Percentiles rank a stretch among this genome's conserved stretches.
phyloP scores from a whole-genome alignment of 37 sponge, comb jelly and placozoan species.

The Spongilla lacustris region DNA sequence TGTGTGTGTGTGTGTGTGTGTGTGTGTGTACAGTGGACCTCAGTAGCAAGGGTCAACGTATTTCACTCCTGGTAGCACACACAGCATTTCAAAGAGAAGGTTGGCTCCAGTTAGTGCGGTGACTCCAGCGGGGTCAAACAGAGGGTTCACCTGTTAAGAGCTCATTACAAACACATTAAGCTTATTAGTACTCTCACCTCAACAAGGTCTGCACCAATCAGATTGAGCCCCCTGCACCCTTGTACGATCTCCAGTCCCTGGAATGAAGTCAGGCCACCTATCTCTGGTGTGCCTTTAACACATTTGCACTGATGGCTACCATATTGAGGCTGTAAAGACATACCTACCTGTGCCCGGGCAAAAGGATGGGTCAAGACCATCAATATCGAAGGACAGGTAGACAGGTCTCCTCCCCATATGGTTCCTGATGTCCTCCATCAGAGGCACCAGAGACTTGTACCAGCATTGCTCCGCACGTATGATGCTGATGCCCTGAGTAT shows the following conservation, averaged over 20 bases:
- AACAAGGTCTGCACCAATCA: conserved; percentile 78
- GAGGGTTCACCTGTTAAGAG: conserved; percentile 66
- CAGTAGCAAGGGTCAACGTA: conserved; percentile 7
- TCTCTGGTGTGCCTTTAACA: conserved; percentile 73
- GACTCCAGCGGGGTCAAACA: conserved; percentile 56
- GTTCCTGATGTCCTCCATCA: conserved; percentile 56
- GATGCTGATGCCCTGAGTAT: conserved; percentile 40
- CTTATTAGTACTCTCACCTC: conserved; percentile 47
- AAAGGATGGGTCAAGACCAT: conserved; percentile 71
- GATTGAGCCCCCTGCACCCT: conserved; percentile 63
- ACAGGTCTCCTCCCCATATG: conserved; percentile 46
- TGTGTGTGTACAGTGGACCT: too few species aligned
- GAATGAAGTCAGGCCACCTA: conserved; percentile 70
- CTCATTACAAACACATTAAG: background rate
- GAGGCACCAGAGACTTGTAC: conserved; percentile 63
- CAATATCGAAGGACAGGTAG: conserved; percentile 81
- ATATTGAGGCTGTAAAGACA: background rate
- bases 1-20: too few species aligned
- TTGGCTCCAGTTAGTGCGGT: conserved; percentile 72
- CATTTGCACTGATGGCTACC: background rate
- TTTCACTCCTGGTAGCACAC: conserved; percentile 76
- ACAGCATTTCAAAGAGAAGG: conserved; percentile 82
- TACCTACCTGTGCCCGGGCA: conserved; percentile 79
- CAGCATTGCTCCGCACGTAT: conserved; percentile 49
- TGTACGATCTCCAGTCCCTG: conserved; percentile 71